phyloP scores from a whole-genome alignment of 2,888 invertebrate genomes.

The Heliconius hortense region DNA sequence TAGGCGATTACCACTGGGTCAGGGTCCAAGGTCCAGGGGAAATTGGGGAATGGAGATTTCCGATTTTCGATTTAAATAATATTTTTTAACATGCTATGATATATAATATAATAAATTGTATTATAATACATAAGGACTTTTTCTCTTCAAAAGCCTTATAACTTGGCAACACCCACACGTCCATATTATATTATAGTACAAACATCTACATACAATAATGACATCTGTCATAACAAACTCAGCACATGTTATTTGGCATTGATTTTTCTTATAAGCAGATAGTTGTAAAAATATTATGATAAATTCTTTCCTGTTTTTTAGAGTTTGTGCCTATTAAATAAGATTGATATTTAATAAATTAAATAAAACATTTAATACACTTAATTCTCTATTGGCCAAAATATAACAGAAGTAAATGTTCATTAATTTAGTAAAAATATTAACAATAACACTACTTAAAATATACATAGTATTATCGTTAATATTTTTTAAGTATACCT shows the following conservation, averaged over 20 bases:
- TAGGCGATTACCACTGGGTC: no score
- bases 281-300: neutral
- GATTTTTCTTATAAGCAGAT: conserved; percentile 14
- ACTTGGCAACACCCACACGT: conserved; percentile 1
- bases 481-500: no score
- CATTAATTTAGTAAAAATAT: no score
- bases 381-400: no score
- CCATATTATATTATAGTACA: neutral
- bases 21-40: no score
- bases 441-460: no score
- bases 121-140: neutral
- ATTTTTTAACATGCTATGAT: no score
- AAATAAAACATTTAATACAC: neutral
- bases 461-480: no score
- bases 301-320: neutral
- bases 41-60: no score
- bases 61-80: no score
- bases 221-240: conserved; percentile 25
- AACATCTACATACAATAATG: conserved; percentile 9
- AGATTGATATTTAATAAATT: neutral
- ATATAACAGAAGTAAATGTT: no score
- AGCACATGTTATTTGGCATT: conserved; percentile 18
- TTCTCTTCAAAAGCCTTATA: neutral
- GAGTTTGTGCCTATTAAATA: neutral
- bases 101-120: no score